Evolutionary conservation across 2,797 vertebrate species (phyloP).

Genomic region (Tadarida brasiliensis): DNA sequence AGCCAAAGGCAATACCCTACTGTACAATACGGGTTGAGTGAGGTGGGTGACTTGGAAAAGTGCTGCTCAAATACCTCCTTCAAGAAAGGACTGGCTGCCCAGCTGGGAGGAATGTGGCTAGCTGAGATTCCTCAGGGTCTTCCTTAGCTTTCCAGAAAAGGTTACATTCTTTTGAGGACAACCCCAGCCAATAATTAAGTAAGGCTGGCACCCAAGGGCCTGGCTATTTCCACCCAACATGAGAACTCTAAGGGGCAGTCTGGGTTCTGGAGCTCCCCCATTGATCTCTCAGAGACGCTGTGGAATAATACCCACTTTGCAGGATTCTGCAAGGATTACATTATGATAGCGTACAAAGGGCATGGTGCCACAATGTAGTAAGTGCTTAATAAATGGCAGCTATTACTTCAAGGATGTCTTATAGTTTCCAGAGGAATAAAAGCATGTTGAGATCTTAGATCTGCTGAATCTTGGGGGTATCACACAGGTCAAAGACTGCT

Average conservation of each 20-base stretch:
- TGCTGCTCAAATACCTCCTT: neutral
- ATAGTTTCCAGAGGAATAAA: conserved; percentile 6
- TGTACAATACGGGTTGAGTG: neutral
- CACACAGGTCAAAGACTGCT: neutral
- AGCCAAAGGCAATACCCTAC: neutral
- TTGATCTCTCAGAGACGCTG: neutral
- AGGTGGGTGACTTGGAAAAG: neutral
- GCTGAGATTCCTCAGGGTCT: neutral
- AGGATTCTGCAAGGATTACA: neutral
- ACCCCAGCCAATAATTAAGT: neutral
- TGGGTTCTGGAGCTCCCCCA: neutral
- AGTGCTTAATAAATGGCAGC: neutral
- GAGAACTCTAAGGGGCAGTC: neutral
- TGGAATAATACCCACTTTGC: neutral
- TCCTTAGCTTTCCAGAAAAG: neutral
- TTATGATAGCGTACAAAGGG: neutral
- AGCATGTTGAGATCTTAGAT: neutral
- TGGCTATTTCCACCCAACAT: neutral
- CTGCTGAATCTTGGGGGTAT: neutral
- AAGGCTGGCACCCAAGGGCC: neutral
- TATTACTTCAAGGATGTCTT: conserved; percentile 11
- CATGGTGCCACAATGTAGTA: neutral
- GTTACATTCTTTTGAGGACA: neutral
- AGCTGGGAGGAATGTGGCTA: neutral
- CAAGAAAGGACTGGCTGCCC: neutral